These are phyloP conservation scores for Netelia virgata DNA, from an alignment of 2,888 invertebrate genomes.

Conservation along the genomic window DNA sequence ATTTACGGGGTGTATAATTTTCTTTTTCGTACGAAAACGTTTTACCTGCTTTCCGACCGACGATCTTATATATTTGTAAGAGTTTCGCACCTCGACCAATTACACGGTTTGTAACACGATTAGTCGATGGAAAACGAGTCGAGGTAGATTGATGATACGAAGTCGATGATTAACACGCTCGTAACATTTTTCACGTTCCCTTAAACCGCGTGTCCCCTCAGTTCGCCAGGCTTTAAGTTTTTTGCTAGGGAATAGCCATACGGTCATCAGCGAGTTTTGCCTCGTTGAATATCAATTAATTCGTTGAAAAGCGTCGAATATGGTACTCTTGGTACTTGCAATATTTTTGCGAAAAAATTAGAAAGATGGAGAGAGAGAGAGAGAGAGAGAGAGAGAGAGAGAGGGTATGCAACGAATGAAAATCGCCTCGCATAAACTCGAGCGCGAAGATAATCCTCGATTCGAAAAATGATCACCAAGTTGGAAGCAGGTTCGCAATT, in stretches of 20 bases:
- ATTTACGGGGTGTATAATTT: slow-evolving; percentile 68
- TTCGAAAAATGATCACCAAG: slow-evolving; percentile 17
- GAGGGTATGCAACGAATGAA: neutral
- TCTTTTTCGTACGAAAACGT: slow-evolving; percentile 64
- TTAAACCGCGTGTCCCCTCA: slow-evolving; percentile 16
- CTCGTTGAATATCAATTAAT: neutral
- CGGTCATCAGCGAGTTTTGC: neutral
- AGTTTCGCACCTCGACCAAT: slow-evolving; percentile 62
- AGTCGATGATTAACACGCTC: slow-evolving; percentile 16
- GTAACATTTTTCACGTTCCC: slow-evolving; percentile 36
- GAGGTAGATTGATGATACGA: slow-evolving; percentile 61
- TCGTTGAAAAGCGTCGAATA: neutral
- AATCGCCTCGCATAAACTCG: neutral
- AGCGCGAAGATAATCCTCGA: slow-evolving; percentile 8
- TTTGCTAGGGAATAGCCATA: neutral
- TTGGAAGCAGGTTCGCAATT: slow-evolving; percentile 24
- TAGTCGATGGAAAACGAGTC: slow-evolving; percentile 49
- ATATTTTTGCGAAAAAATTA: neutral
- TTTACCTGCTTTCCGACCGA: slow-evolving; percentile 36
- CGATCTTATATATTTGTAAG: slow-evolving; percentile 36
- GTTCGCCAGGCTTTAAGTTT: neutral
- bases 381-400: too few relatives aligned
- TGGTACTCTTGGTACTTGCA: neutral
- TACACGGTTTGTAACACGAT: slow-evolving; percentile 55
- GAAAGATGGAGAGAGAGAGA: neutral